Base-by-base conservation (phyloP, 2,888 invertebrate species). In the Drosophila gaucha region DNA sequence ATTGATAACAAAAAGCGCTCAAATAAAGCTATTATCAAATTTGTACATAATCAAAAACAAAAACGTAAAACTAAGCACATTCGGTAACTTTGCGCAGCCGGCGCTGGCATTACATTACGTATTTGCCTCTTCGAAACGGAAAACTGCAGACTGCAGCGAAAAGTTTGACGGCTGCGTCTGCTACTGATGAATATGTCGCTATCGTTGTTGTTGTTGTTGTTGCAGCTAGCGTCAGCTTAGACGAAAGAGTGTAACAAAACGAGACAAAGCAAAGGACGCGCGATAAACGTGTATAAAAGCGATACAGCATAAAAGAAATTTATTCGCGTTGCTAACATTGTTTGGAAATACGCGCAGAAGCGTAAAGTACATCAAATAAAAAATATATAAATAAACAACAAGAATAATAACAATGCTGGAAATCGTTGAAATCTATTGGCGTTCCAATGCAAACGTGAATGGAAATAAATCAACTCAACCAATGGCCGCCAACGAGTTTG, bases 341-440 rank as follows among this genome's bases (percentile, higher is more conserved):
- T 3, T 4, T 36, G 18, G 24, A 6, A 30, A 30, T 38, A 30
- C 33, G 36, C 35, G 26, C 12, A 41, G 9, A 35, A 35, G 24
- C 22, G 9, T 20, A n/a, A 26, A 26, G 16, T 2, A 24, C 16
- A 18, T 18, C 1, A 24, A 20, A 4, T 8, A 18, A 31, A 31
- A 33, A 26, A 39, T 35, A 16, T 28, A 9, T 28, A 28, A 3
- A 6, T 2, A 6, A 43, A 24, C 5, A 41, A 41, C 1, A 41
- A 8, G 0, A 24, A 28, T 12, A 31, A 31, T 31, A 31, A 22
- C 1, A 0, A 77, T 75, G 63, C 73, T 89, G 70, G 89, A 90
- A 73, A 51, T 70, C 14, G 75, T 91, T 36, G 79, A 89, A 74
- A 90, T 91, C 49, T 90, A 86, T 75, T 83, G 89, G 39, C 87